phyloP scores from a whole-genome alignment of 2,888 invertebrate species.

The Molanna angustata region DNA sequence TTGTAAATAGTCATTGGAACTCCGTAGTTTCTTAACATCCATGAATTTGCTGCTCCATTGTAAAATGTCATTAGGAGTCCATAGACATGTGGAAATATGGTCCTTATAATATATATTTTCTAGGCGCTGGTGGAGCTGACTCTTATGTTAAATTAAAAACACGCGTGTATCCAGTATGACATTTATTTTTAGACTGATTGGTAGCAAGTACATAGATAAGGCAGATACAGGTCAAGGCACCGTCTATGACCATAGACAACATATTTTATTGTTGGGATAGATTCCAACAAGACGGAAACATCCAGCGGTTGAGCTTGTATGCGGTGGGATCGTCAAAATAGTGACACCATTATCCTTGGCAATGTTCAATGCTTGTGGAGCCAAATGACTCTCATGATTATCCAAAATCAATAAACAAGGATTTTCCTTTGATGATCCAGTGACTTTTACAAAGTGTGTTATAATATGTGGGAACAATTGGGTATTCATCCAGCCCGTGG shows the following conservation, averaged over 20 bases:
- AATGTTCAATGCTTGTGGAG: slow-evolving; percentile 34
- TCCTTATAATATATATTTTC: too few species aligned
- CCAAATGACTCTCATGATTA: slow-evolving; percentile 39
- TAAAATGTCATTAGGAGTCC: slow-evolving; percentile 40
- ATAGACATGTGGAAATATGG: too few species aligned
- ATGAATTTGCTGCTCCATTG: slow-evolving; percentile 37
- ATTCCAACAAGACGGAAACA: too few species aligned
- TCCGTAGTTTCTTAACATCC: slow-evolving; percentile 41
- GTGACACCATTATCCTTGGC: slow-evolving; percentile 40
- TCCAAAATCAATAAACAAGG: slow-evolving; percentile 35
- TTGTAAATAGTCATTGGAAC: slow-evolving; percentile 41
- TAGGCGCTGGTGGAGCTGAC: too few species aligned
- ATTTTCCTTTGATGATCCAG: slow-evolving; percentile 16
- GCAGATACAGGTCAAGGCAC: too few species aligned
- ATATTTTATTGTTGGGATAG: too few species aligned
- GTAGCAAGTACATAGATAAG: too few species aligned
- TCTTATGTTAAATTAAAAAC: too few species aligned
- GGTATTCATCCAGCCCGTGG: slow-evolving; percentile 40
- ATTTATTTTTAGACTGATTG: too few species aligned
- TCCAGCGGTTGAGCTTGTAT: slow-evolving; percentile 43
- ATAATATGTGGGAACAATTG: slow-evolving; percentile 38
- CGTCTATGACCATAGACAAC: too few species aligned
- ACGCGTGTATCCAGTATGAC: too few species aligned
- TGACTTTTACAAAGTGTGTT: slow-evolving; percentile 39
- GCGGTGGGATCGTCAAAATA: slow-evolving; percentile 41